phyloP scores from a whole-genome alignment of 2,888 invertebrate species.

The Thalpophila matura region DNA sequence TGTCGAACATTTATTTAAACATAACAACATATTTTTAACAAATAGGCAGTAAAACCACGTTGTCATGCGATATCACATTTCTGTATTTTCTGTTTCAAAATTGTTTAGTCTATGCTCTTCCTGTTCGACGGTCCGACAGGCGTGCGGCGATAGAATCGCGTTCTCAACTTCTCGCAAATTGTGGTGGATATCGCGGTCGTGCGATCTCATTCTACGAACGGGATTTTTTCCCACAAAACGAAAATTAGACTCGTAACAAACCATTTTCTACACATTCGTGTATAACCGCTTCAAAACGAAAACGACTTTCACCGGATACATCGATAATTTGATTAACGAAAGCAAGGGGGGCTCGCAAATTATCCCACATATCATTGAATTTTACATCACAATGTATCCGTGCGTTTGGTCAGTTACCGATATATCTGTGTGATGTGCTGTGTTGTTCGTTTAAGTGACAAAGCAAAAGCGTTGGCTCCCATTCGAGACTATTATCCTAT shows the following conservation, averaged over 20 bases:
- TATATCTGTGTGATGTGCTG: conserved; percentile 83
- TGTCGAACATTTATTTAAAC: no score
- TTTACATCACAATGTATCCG: conserved; percentile 81
- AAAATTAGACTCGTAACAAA: conserved; percentile 65
- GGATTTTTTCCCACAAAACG: conserved; percentile 67
- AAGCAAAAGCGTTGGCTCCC: conserved; percentile 86
- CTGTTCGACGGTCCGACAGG: conserved; percentile 72
- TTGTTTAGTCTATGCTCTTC: conserved; percentile 77
- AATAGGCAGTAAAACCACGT: conserved; percentile 8
- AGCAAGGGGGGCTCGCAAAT: conserved; percentile 76
- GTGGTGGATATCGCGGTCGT: conserved; percentile 80
- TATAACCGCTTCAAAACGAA: conserved; percentile 66
- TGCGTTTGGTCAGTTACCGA: conserved; percentile 81
- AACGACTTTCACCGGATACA: conserved; percentile 87
- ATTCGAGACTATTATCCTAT: conserved; percentile 88
- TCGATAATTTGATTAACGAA: conserved; percentile 86
- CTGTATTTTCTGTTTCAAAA: conserved; percentile 23
- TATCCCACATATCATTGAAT: conserved; percentile 77
- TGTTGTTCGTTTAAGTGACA: conserved; percentile 87
- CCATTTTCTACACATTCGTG: conserved; percentile 68
- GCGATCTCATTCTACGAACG: conserved; percentile 75
- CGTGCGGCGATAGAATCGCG: conserved; percentile 60
- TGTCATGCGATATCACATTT: not conserved
- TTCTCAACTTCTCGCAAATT: conserved; percentile 80
- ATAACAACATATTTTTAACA: no score